Evolutionary conservation across 2,797 vertebrate species (phyloP).

Genomic region (Falco novaeseelandiae): DNA sequence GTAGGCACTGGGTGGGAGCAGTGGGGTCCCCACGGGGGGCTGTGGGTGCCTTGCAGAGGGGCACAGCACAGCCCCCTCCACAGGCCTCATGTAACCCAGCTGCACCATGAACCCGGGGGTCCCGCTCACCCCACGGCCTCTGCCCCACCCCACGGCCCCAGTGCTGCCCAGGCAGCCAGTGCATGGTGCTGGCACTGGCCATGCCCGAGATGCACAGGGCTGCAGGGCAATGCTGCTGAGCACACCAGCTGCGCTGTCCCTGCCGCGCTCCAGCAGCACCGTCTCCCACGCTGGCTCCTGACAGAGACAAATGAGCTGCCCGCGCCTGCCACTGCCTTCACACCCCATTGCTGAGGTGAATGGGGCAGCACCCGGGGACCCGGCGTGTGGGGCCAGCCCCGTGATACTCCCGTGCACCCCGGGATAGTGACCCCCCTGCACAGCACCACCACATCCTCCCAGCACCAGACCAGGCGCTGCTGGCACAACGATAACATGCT

Average conservation of each 20-base stretch:
- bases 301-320: not conserved
- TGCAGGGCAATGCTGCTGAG: not conserved
- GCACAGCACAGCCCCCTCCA: not conserved
- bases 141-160: too few species aligned
- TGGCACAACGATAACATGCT: not conserved
- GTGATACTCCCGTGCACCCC: too few species aligned
- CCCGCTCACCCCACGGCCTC: fast-evolving
- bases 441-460: fast-evolving
- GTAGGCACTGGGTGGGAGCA: too few species aligned
- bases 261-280: not conserved
- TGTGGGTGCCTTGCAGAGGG: not conserved
- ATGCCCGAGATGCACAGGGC: not conserved
- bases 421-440: fast-evolving
- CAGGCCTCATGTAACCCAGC: not conserved
- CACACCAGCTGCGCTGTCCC: fast-evolving
- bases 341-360: not conserved
- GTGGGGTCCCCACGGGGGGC: not conserved
- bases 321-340: not conserved
- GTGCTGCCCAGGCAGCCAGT: not conserved
- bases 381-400: fast-evolving
- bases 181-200: fast-evolving
- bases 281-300: not conserved
- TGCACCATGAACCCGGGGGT: too few species aligned
- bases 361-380: not conserved
- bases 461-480: not conserved